Evolutionary conservation across 2,888 invertebrate species (phyloP), one percentile per base, ranked within the genome.

Genomic region (Metellina segmentata): DNA sequence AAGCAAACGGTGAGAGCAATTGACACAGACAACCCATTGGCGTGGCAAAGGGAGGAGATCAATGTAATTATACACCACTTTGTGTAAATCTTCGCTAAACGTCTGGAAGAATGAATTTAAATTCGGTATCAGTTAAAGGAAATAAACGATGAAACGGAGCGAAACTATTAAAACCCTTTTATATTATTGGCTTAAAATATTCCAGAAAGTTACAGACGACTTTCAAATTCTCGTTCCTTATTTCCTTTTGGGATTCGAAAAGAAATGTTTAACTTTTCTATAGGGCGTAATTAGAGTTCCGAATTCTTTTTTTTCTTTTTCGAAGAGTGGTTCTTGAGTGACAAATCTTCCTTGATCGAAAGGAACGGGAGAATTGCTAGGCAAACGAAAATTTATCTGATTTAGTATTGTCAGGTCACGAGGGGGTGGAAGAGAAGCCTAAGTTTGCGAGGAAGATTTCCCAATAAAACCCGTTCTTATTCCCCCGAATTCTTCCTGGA

Each of bases 261-360:
- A 81, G 52, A 88, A 88, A 81, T 88, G 81, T 88, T 88, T 81
- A 69, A 88, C 88, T 88, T 88, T 74, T 70, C 81, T 88, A 49
- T n/a, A 6, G 75, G 88, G 51, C 69, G 75, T 69, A 88, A 75
- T 81, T 88, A 88, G 81, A 88, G 81, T 69, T 81, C 51, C 9
- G 61, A 81, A 19, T 48, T 48, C 53, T 75, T 20, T 53, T 53
- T 74, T 53, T 34, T 53, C 78, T 77, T 52, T 16, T 78, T 78
- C 52, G 78, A 78, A 78, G 52, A 52, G 52, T 13, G 34, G 19
- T 7, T n/a, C n/a, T 78, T 78, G 78, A 78, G 52, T 51, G 52
- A 52, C n/a, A 61, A 61, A 61, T 61, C 61, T 61, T 61, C 61
- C 61, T 61, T 61, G 61, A 61, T 61, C 61, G 61, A 61, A 13